phyloP scores from a whole-genome alignment of 2,113 vertebrate genomes.

The Apteryx mantelli region DNA sequence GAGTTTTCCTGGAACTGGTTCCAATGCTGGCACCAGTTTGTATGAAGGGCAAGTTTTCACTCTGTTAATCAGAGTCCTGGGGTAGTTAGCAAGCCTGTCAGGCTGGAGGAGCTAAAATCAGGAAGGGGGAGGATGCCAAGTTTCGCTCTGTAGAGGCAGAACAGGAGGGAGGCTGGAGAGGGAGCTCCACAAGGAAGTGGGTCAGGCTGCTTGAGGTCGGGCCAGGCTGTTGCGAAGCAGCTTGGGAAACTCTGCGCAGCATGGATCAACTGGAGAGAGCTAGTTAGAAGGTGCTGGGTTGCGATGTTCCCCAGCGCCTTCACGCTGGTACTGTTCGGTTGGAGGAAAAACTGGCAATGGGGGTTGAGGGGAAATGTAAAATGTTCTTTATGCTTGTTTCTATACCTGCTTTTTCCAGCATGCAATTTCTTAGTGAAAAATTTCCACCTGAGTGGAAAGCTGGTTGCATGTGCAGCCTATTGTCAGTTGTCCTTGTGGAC shows the following conservation, averaged over 20 bases:
- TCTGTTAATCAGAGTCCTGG: background rate
- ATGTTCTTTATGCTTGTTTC: background rate
- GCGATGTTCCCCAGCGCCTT: background rate
- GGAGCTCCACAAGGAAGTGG: background rate
- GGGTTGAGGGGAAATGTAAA: background rate
- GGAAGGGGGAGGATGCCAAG: background rate
- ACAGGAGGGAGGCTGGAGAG: background rate
- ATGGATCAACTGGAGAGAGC: background rate
- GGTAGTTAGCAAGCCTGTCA: background rate
- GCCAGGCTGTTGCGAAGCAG: background rate
- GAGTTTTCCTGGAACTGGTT: background rate
- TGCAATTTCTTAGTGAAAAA: background rate
- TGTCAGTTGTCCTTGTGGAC: background rate
- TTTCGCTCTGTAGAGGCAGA: background rate
- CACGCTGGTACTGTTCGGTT: background rate
- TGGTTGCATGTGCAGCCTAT: background rate
- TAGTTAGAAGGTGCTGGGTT: background rate
- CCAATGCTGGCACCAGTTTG: background rate
- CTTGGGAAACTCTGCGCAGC: background rate
- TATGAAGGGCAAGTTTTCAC: background rate
- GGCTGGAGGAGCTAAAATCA: background rate
- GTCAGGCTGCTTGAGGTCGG: background rate
- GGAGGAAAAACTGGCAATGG: background rate
- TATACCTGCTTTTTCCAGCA: background rate
- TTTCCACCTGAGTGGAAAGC: background rate